phyloP scores from a whole-genome alignment of 1,140 invertebrate species.

The Hyles vespertilio region DNA sequence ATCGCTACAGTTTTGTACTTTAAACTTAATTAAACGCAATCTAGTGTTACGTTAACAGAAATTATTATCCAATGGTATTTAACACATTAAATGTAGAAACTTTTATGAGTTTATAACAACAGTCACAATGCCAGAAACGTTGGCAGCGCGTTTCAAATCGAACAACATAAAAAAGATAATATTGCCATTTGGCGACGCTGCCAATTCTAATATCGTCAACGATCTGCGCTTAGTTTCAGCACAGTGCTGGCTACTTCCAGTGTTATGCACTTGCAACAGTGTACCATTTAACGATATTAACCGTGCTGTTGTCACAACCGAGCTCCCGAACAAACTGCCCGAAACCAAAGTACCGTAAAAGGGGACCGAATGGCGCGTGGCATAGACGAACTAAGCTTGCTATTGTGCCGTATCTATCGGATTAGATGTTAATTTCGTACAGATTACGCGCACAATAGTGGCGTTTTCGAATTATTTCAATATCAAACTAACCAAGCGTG shows the following conservation, averaged over 20 bases:
- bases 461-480: not conserved
- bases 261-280: conserved; percentile 36
- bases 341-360: conserved; percentile 42
- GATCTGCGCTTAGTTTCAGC: conserved; percentile 14
- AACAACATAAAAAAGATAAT: conserved; percentile 1
- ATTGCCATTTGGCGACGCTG: conserved; percentile 8
- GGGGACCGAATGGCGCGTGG: conserved; percentile 34
- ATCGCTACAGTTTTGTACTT: too few relatives aligned
- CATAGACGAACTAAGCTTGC: not conserved
- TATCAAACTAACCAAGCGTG: too few relatives aligned
- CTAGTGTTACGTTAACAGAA: too few relatives aligned
- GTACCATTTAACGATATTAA: conserved; percentile 51
- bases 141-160: too few relatives aligned
- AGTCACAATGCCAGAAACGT: too few relatives aligned
- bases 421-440: conserved; percentile 10
- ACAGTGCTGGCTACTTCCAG: conserved; percentile 17
- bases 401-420: not conserved
- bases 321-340: conserved; percentile 34
- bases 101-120: too few relatives aligned
- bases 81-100: too few relatives aligned
- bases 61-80: too few relatives aligned
- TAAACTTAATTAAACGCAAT: too few relatives aligned
- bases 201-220: conserved; percentile 18
- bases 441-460: conserved; percentile 1
- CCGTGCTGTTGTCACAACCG: conserved; percentile 35